Evolutionary conservation across 1,140 invertebrate species (phyloP).

Genomic region (Sitophilus oryzae): DNA sequence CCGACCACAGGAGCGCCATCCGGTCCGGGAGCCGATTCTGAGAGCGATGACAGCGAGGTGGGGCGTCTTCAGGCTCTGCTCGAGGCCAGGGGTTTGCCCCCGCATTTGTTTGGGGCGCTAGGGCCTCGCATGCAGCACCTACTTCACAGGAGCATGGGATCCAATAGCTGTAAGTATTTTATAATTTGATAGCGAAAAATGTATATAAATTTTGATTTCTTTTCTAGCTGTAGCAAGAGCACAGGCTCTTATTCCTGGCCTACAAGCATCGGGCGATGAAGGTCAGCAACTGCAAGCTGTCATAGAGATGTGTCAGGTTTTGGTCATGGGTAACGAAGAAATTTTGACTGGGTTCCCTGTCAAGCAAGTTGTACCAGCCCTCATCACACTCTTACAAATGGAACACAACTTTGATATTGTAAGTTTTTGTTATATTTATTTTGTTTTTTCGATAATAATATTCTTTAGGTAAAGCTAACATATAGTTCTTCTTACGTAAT

Average conservation of each 20-base stretch:
- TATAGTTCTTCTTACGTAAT: too few relatives aligned
- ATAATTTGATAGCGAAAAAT: neutral
- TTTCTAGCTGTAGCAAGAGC: conserved; percentile 77
- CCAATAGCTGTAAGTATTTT: conserved; percentile 60
- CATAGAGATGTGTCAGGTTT: conserved; percentile 97
- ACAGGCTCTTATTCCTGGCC: conserved; percentile 85
- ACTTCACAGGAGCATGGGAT: conserved; percentile 87
- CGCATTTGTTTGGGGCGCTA: conserved; percentile 90
- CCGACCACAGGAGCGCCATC: conserved; percentile 36
- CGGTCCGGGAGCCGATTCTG: conserved; percentile 45
- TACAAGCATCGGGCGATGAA: conserved; percentile 92
- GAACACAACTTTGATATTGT: conserved; percentile 99
- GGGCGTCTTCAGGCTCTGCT: conserved; percentile 82
- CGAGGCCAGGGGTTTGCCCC: conserved; percentile 89
- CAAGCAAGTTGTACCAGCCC: conserved; percentile 93
- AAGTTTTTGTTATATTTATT: conserved; percentile 34
- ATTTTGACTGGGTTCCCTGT: conserved; percentile 96
- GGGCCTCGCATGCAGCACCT: conserved; percentile 97
- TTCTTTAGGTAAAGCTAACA: too few relatives aligned
- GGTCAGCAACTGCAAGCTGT: conserved; percentile 95
- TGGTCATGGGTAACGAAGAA: conserved; percentile 99
- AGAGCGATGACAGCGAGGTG: conserved; percentile 82
- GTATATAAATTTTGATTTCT: conserved; percentile 15
- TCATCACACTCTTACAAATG: conserved; percentile 81
- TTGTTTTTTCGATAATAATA: too few relatives aligned